Evolutionary conservation across 2,113 vertebrate genomes (phyloP).

Genomic region (Origma solitaria): DNA sequence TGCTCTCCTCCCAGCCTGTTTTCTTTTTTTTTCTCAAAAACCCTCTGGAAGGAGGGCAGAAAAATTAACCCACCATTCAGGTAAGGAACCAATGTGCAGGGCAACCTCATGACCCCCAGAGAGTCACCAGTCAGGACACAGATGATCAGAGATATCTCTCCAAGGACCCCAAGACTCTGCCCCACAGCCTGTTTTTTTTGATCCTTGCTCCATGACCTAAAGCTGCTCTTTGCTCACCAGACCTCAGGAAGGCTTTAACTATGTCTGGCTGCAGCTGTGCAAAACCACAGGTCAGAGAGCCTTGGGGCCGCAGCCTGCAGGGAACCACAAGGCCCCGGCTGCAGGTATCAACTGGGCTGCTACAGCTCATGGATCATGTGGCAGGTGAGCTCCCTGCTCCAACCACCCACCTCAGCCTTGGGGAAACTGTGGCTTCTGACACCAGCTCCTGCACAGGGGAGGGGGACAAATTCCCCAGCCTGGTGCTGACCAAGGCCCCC

Average conservation of each 20-base stretch:
- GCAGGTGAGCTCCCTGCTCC: not conserved
- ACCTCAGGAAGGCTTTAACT: not conserved
- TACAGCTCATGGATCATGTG: rapidly evolving
- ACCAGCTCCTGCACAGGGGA: rapidly evolving
- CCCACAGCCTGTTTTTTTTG: not conserved
- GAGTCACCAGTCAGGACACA: rapidly evolving
- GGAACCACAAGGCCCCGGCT: rapidly evolving
- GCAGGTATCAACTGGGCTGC: rapidly evolving
- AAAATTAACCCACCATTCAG: not conserved
- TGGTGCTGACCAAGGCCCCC: rapidly evolving
- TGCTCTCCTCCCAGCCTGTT: not conserved
- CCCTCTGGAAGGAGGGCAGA: not conserved
- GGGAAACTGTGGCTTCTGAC: rapidly evolving
- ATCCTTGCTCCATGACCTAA: rapidly evolving
- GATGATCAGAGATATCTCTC: not conserved
- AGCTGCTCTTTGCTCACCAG: not conserved
- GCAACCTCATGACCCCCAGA: rapidly evolving
- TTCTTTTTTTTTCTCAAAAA: not conserved
- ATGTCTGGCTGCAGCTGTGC: not conserved
- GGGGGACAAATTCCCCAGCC: not conserved
- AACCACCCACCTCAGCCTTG: not conserved
- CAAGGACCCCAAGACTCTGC: not conserved
- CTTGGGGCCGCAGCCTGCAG: rapidly evolving
- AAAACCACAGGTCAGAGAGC: not conserved
- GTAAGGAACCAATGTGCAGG: rapidly evolving